These are phyloP conservation scores for Hydropsyche tenuis DNA, from an alignment of 1,140 invertebrate species.

Conservation along the genomic window DNA sequence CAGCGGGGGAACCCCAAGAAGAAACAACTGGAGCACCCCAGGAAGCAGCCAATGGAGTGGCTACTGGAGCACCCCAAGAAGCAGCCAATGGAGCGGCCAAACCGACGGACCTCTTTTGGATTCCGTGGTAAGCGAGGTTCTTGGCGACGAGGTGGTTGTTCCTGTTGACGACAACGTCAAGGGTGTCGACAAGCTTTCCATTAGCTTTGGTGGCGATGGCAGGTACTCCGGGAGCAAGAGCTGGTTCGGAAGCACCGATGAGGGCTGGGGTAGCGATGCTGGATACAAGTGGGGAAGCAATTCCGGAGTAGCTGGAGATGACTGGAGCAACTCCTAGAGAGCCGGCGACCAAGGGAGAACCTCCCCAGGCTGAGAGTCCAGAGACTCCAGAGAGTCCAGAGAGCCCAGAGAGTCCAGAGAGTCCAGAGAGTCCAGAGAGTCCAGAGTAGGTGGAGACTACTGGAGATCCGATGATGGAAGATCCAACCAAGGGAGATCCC, in stretches of 20 bases:
- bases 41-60: background rate
- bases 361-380: background rate
- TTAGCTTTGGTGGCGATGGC: conserved; percentile 54
- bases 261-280: conserved; percentile 48
- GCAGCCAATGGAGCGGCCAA: conserved; percentile 50
- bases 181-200: conserved; percentile 56
- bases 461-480: conserved; percentile 46
- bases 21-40: background rate
- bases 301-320: conserved; percentile 46
- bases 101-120: conserved; percentile 51
- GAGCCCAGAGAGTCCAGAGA: conserved; percentile 44
- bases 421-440: conserved; percentile 2
- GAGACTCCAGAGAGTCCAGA: conserved; percentile 43
- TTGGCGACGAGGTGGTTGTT: conserved; percentile 57
- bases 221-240: conserved; percentile 56
- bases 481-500: conserved; percentile 32
- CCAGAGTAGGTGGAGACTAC: conserved; percentile 27
- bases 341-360: conserved; percentile 43
- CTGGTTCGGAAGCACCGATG: conserved; percentile 52
- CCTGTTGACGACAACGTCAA: conserved; percentile 61
- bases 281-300: conserved; percentile 49
- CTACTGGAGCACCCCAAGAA: conserved; percentile 18
- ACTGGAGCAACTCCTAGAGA: conserved; percentile 47
- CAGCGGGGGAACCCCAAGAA: background rate
- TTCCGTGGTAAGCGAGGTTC: conserved; percentile 49